Percentiles rank a stretch among this genome's conserved stretches.
These are phyloP conservation scores for Potamilus streckersoni DNA, from an alignment of 1,140 invertebrate genomes.

Conservation along the genomic window DNA sequence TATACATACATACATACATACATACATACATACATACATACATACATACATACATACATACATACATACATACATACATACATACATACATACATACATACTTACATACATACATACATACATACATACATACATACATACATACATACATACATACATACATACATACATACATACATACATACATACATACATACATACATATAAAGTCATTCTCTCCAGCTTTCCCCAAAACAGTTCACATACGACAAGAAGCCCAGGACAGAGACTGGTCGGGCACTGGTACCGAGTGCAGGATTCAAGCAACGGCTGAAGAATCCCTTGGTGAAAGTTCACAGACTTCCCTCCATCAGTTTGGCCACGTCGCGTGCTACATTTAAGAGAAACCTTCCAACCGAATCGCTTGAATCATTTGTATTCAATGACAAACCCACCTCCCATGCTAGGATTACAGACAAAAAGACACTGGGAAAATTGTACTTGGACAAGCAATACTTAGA, in stretches of 20 bases:
- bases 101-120: too few species aligned
- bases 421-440: conserved; percentile 9
- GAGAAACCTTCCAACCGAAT: conserved; percentile 9
- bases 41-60: too few species aligned
- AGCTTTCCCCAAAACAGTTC: conserved; percentile 21
- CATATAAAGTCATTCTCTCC: background rate
- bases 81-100: too few species aligned
- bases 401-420: conserved; percentile 19
- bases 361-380: conserved; percentile 18
- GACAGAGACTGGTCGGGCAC: conserved; percentile 2
- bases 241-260: conserved; percentile 19
- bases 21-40: too few species aligned
- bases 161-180: too few species aligned
- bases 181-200: too few species aligned
- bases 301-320: conserved; percentile 9
- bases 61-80: too few species aligned
- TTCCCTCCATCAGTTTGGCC: conserved; percentile 3
- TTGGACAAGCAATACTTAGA: conserved; percentile 19
- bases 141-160: too few species aligned
- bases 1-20: too few species aligned
- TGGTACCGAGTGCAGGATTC: conserved; percentile 29
- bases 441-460: conserved; percentile 13
- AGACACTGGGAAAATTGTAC: conserved; percentile 23
- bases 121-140: background rate
- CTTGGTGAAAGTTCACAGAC: conserved; percentile 13